Conservation (phyloP, 2,797 vertebrate genomes). For the Syndactyla subalaris region DNA sequence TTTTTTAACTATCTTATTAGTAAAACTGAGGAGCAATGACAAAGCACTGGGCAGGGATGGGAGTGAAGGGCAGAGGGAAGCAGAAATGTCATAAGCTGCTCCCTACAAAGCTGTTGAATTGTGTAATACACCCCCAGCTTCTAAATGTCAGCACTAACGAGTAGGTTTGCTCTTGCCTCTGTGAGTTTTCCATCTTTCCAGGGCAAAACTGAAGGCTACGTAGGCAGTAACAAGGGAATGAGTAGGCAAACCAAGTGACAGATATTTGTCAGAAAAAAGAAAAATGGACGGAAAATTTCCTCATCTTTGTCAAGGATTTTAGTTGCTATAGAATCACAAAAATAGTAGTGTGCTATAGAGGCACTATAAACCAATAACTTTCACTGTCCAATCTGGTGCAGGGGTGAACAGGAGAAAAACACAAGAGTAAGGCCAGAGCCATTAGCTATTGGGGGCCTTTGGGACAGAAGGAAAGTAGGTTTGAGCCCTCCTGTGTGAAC, state of each 20-base stretch:
- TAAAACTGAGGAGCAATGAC: neutral
- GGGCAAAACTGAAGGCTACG: conserved; percentile 1
- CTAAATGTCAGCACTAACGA: conserved; percentile 30
- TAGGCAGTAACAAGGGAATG: conserved; percentile 21
- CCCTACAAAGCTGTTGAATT: neutral
- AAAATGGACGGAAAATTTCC: conserved; percentile 1
- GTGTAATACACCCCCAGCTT: conserved; percentile 24
- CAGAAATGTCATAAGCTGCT: neutral
- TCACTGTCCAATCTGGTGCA: neutral
- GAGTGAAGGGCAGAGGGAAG: neutral
- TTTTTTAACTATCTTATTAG: neutral
- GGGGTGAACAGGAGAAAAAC: neutral
- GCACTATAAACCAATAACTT: neutral
- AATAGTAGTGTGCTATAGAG: neutral
- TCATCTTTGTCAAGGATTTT: neutral
- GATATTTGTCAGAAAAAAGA: conserved; percentile 39
- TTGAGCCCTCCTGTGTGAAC: neutral
- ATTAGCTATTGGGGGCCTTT: neutral
- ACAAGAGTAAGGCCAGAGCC: neutral
- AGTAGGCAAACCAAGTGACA: conserved; percentile 56
- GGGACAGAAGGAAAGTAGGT: neutral
- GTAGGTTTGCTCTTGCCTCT: neutral
- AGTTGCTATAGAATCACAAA: conserved; percentile 19
- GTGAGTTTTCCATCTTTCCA: neutral
- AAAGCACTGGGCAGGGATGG: neutral